These are phyloP conservation scores for Chymomyza procnemis DNA, from an alignment of 2,888 invertebrate genomes.

Conservation along the genomic window DNA sequence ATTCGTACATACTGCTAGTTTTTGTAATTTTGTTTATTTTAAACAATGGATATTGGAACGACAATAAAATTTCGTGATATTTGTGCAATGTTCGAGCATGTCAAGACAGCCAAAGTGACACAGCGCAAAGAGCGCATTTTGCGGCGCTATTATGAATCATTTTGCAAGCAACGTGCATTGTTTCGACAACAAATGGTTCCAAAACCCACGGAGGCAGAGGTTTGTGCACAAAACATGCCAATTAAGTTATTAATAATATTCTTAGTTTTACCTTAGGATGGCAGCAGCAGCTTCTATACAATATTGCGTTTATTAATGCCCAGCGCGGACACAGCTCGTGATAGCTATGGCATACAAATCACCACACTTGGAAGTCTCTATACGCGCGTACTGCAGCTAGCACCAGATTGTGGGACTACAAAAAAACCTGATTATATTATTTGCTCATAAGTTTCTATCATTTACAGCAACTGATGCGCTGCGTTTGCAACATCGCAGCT, in stretches of 20 bases:
- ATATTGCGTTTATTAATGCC: conserved; percentile 89
- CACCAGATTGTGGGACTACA: conserved; percentile 81
- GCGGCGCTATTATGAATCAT: conserved; percentile 70
- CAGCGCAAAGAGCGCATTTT: conserved; percentile 66
- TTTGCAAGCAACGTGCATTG: conserved; percentile 64
- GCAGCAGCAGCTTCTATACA: conserved; percentile 83
- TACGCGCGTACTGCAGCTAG: conserved; percentile 87
- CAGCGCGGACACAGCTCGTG: conserved; percentile 87
- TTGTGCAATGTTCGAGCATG: conserved; percentile 71
- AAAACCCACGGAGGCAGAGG: conserved; percentile 23
- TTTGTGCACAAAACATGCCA: not conserved
- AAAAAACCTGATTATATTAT: not conserved
- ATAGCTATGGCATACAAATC: conserved; percentile 91
- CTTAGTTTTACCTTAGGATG: conserved; percentile 75
- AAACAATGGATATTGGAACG: conserved; percentile 61
- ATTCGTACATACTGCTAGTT: not conserved
- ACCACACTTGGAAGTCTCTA: conserved; percentile 84
- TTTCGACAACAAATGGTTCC: conserved; percentile 51
- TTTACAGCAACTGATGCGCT: conserved; percentile 78
- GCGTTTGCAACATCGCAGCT: conserved; percentile 60
- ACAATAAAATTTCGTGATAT: conserved; percentile 73
- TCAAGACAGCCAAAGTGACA: conserved; percentile 54
- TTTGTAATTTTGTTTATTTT: not conserved
- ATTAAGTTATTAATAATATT: not conserved
- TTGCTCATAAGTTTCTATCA: not conserved